Evolutionary conservation across 1,140 invertebrate species (phyloP), one percentile per base, ranked within the genome.

Genomic region (Dinothrombium tinctorium): DNA sequence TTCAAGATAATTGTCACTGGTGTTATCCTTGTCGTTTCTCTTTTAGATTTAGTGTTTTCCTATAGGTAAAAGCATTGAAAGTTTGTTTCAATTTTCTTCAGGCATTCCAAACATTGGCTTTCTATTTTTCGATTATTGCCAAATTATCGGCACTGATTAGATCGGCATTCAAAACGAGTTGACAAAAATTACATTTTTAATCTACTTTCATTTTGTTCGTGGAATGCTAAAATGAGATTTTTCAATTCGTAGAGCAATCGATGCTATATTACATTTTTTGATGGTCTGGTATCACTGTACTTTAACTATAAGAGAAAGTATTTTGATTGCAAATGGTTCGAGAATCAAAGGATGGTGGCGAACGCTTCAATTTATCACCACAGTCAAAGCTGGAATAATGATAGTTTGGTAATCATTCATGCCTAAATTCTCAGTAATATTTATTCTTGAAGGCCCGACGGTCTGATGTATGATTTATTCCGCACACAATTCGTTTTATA

Each of bases 281-380:
- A 61, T 96, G 44, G 92, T 99, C 0, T 98, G 92, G 92, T 98
- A 98, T 60, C 98, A 96, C 60, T 99, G 92, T 58, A 98, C 92
- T 0, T 63, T 99, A 49, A 99, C 92, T 26, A 99, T 99, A 55
- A 69, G 94, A 41, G 94, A 99, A 65, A 89, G 83, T 51, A 98
- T 99, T 57, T 65, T 99, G 2, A 57, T 61, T 32, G 58, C 68
- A 0, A 71, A 70, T 55, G 68, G 69, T 20, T 69, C 67, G 1
- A 59, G 62, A 47, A 66, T 68, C 25, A 66, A 92, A 65, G 87
- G 87, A 17, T 98, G 90, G 90, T 96, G 89, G 90, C 59, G 92
- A 43, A 65, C 83, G n/a, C 89, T 98, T 66, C 92, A 99, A 64
- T 98, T 98, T 57, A 74, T 96, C 45, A 92, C 89, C 0, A 95